These are phyloP conservation scores for Orthonyx spaldingii DNA, from an alignment of 2,113 vertebrate genomes.

Conservation along the genomic window DNA sequence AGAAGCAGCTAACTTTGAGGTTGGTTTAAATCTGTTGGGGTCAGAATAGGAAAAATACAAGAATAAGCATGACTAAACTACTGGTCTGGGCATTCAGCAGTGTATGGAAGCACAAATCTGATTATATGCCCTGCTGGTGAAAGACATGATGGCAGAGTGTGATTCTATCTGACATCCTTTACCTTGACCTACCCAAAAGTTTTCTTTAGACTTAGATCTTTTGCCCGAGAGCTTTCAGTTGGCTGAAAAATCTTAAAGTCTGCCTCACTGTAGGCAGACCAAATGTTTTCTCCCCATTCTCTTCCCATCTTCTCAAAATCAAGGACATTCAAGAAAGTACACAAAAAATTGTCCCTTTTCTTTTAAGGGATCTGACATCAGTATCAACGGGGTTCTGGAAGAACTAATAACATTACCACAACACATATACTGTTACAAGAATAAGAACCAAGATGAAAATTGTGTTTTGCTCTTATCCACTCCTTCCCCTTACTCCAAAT, in stretches of 20 bases:
- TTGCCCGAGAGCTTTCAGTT: background rate
- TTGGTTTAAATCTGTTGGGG: background rate
- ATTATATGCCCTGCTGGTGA: background rate
- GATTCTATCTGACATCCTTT: background rate
- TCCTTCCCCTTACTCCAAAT: background rate
- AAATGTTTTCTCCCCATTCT: background rate
- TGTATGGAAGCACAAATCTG: background rate
- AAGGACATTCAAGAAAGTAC: background rate
- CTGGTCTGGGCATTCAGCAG: background rate
- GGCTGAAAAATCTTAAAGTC: background rate
- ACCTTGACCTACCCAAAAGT: background rate
- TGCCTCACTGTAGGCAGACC: background rate
- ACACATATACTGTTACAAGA: background rate
- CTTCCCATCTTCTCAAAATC: background rate
- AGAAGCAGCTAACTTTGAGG: background rate
- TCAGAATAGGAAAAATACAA: background rate
- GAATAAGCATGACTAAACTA: background rate
- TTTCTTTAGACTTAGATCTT: background rate
- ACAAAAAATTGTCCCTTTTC: background rate
- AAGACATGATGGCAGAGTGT: fast-evolving
- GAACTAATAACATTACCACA: background rate
- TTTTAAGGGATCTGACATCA: background rate
- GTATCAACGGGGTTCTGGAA: background rate
- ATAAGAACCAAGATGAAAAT: background rate
- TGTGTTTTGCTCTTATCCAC: background rate